These are phyloP conservation scores for Oscheius sp. DNA, from an alignment of 2,888 invertebrate species.

Conservation along the genomic window DNA sequence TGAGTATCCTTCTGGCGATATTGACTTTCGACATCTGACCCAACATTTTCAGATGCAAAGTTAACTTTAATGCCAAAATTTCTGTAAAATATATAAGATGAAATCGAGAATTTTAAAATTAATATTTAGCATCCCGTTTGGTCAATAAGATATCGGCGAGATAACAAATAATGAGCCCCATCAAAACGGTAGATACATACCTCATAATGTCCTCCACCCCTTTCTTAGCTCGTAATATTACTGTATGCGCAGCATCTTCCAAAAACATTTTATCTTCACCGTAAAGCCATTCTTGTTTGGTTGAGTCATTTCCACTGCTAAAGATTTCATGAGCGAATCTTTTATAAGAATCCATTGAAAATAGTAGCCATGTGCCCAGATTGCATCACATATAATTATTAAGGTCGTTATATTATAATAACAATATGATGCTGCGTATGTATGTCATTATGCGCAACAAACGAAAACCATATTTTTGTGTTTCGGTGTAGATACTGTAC, in stretches of 20 bases:
- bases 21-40: neutral
- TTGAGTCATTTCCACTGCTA: slow-evolving; percentile 39
- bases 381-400: slow-evolving; percentile 19
- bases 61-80: slow-evolving; percentile 2
- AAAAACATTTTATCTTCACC: slow-evolving; percentile 50
- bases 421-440: neutral
- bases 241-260: slow-evolving; percentile 42
- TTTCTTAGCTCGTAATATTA: slow-evolving; percentile 43
- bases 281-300: slow-evolving; percentile 57
- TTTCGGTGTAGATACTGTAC: neutral
- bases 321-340: neutral
- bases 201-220: slow-evolving; percentile 35
- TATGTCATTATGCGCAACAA: slow-evolving; percentile 17
- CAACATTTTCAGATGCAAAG: neutral
- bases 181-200: slow-evolving; percentile 31
- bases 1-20: neutral
- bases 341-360: too few species aligned
- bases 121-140: too few species aligned
- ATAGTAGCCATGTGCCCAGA: slow-evolving; percentile 18
- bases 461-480: neutral
- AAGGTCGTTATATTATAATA: neutral
- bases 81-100: neutral
- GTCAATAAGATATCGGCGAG: too few species aligned
- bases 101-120: too few species aligned
- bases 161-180: too few species aligned